These are phyloP conservation scores for Thomomys bottae DNA, from an alignment of 2,113 vertebrate genomes.

Conservation along the genomic window DNA sequence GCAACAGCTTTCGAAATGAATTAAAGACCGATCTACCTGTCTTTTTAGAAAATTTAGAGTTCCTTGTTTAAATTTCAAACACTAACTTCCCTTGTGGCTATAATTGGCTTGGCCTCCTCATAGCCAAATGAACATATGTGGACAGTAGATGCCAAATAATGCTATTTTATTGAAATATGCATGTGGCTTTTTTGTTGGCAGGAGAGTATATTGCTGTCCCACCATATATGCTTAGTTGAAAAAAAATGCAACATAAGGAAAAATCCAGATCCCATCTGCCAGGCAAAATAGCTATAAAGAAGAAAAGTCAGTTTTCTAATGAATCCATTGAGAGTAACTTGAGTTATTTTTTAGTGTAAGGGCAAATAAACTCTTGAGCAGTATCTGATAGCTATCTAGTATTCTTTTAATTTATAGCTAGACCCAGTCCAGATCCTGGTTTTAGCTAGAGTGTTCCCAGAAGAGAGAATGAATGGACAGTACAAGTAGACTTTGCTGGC, in stretches of 20 bases:
- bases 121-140: slow-evolving; percentile 81
- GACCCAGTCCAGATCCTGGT: slow-evolving; percentile 73
- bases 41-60: slow-evolving; percentile 53
- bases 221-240: slow-evolving; percentile 80
- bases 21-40: slow-evolving; percentile 69
- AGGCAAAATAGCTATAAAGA: slow-evolving; percentile 79
- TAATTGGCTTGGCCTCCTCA: slow-evolving; percentile 80
- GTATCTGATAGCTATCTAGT: slow-evolving; percentile 50
- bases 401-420: slow-evolving; percentile 73
- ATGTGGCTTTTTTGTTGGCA: slow-evolving; percentile 84
- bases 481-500: slow-evolving; percentile 33
- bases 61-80: slow-evolving; percentile 71
- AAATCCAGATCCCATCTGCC: slow-evolving; percentile 80
- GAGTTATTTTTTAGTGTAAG: slow-evolving; percentile 77
- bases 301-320: slow-evolving; percentile 76
- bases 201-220: slow-evolving; percentile 69
- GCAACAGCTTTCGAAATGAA: slow-evolving; percentile 68
- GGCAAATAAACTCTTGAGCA: slow-evolving; percentile 78
- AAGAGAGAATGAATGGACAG: slow-evolving; percentile 63
- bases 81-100: slow-evolving; percentile 77
- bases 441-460: slow-evolving; percentile 73
- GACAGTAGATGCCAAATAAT: slow-evolving; percentile 83
- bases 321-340: slow-evolving; percentile 79
- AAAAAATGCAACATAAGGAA: slow-evolving; percentile 81
- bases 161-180: slow-evolving; percentile 78